phyloP scores from a whole-genome alignment of 2,888 invertebrate genomes.

The Athrips mouffetella region DNA sequence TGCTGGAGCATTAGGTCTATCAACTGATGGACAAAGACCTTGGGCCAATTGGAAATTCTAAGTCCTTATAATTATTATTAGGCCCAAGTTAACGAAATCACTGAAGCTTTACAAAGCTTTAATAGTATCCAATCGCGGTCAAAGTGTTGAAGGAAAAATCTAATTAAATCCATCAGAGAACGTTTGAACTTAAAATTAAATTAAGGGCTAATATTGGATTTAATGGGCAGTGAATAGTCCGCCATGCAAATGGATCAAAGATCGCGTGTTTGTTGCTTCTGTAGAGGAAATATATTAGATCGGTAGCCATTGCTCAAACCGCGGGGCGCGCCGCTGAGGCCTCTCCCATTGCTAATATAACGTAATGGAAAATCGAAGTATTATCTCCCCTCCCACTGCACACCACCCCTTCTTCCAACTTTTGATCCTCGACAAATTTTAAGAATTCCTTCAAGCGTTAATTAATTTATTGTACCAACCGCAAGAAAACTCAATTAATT shows the following conservation, averaged over 20 bases:
- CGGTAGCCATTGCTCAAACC: slow-evolving; percentile 54
- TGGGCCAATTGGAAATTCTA: no score
- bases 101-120: slow-evolving; percentile 37
- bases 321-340: slow-evolving; percentile 51
- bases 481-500: slow-evolving; percentile 79
- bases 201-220: slow-evolving; percentile 62
- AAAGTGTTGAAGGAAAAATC: slow-evolving; percentile 53
- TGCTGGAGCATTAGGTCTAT: no score
- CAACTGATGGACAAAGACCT: no score
- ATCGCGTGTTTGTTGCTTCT: slow-evolving; percentile 71
- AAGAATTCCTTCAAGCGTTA: slow-evolving; percentile 75
- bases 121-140: slow-evolving; percentile 48
- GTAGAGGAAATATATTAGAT: slow-evolving; percentile 72
- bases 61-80: no score
- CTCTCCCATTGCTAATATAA: slow-evolving; percentile 72
- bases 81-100: not conserved
- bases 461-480: slow-evolving; percentile 76
- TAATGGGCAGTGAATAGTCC: slow-evolving; percentile 62
- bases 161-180: slow-evolving; percentile 65
- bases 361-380: slow-evolving; percentile 77
- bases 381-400: slow-evolving; percentile 54
- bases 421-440: slow-evolving; percentile 76
- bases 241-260: slow-evolving; percentile 73
- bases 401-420: slow-evolving; percentile 52
- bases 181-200: slow-evolving; percentile 68